Conservation (phyloP, 2,113 vertebrate genomes). For the Formicarius rufipectus region DNA sequence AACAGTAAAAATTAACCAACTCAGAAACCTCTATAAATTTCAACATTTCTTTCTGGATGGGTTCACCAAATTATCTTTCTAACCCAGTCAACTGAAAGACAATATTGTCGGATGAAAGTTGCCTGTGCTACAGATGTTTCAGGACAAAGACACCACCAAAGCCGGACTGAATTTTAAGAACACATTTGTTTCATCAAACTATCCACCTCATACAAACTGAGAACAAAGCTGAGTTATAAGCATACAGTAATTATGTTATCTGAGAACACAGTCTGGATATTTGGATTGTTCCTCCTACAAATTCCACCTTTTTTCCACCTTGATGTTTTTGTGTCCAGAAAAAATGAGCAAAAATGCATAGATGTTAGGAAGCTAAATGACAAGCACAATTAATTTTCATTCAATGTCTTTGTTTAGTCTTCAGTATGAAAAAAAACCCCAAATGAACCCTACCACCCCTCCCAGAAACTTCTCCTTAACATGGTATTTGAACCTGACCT, state of each 20-base stretch:
- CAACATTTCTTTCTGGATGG: not conserved
- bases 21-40: not conserved
- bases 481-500: not conserved
- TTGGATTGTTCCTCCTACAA: not conserved
- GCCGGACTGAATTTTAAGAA: not conserved
- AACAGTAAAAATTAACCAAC: not conserved
- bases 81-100: not conserved
- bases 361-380: not conserved
- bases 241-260: not conserved
- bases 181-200: not conserved
- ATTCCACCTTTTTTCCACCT: not conserved
- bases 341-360: not conserved
- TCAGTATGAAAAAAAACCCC: not conserved
- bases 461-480: not conserved
- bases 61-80: not conserved
- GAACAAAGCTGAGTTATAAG: not conserved
- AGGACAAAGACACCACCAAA: not conserved
- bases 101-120: not conserved
- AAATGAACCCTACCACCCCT: accelerated
- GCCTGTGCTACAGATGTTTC: not conserved
- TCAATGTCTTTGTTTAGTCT: not conserved
- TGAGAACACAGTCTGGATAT: not conserved
- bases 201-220: accelerated
- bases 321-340: not conserved
- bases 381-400: not conserved